A percentile compares a stretch with the other conserved stretches of the same genome.
phyloP scores from a whole-genome alignment of 2,797 vertebrate species.

The Malacoraja senta region DNA sequence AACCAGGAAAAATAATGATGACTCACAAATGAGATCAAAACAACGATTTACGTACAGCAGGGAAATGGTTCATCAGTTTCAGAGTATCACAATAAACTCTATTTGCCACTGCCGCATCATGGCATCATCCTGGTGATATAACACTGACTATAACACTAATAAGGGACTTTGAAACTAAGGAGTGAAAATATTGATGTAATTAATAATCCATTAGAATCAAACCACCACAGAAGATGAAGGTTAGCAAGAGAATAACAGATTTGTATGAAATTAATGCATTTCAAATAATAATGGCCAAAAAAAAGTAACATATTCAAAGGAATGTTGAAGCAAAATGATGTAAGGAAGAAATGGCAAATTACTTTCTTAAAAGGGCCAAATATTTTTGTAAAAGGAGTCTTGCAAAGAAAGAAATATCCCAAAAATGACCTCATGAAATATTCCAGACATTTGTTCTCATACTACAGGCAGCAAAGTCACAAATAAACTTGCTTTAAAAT shows the following conservation, averaged over 20 bases:
- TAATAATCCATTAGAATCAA: neutral
- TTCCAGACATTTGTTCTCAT: neutral
- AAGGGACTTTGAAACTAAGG: neutral
- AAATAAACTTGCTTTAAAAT: too few relatives aligned
- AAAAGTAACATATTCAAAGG: neutral
- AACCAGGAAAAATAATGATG: neutral
- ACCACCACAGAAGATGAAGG: neutral
- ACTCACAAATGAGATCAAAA: constrained; percentile 4
- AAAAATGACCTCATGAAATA: neutral
- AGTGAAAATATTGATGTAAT: neutral
- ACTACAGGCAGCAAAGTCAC: neutral
- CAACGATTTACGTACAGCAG: neutral
- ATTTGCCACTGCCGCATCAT: neutral
- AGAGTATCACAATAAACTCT: neutral
- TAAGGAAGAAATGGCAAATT: neutral
- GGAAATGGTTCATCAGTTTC: neutral
- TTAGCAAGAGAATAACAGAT: neutral
- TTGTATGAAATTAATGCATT: neutral
- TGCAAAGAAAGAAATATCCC: neutral
- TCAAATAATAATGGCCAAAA: neutral
- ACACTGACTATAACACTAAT: neutral
- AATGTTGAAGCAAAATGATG: neutral
- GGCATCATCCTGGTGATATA: neutral
- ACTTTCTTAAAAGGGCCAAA: neutral
- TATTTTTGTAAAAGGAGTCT: neutral